Evolutionary conservation across 2,797 vertebrate species (phyloP).

Genomic region (Allenopithecus nigroviridis): DNA sequence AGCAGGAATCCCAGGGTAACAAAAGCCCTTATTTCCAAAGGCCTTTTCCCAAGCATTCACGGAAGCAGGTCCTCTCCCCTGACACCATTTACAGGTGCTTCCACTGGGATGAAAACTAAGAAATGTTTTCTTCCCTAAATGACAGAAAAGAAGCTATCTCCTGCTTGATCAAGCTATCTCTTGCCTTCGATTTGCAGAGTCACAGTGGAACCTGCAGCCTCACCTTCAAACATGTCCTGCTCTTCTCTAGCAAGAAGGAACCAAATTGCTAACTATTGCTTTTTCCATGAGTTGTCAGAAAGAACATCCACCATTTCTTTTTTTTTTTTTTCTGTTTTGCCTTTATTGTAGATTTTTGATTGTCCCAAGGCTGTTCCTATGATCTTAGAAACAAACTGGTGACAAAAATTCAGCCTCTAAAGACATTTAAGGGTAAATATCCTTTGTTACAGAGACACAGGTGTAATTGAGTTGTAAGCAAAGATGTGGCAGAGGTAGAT

Average conservation of each 20-base stretch:
- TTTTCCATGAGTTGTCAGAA: conserved; percentile 15
- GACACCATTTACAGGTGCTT: background rate
- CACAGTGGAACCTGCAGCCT: background rate
- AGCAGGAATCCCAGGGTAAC: background rate
- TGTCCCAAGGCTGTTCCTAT: background rate
- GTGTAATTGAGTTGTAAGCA: background rate
- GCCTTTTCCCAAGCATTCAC: background rate
- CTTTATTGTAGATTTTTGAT: background rate
- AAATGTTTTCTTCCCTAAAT: conserved; percentile 21
- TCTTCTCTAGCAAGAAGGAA: background rate
- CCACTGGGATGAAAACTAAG: background rate
- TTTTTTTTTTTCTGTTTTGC: background rate
- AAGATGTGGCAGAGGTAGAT: background rate
- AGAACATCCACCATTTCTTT: background rate
- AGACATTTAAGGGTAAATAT: background rate
- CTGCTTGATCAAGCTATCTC: background rate
- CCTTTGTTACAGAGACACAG: background rate
- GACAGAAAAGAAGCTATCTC: background rate
- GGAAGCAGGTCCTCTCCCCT: background rate
- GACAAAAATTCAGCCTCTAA: background rate
- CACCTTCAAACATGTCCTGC: background rate
- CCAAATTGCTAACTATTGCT: conserved; percentile 30
- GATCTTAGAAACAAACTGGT: conserved; percentile 19
- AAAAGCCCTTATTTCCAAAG: conserved; percentile 40
- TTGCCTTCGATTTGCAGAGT: background rate